Percentiles rank a stretch among this genome's conserved stretches.
Evolutionary conservation across 2,888 invertebrate species (phyloP).

Genomic region (Habrosyne pyritoides): DNA sequence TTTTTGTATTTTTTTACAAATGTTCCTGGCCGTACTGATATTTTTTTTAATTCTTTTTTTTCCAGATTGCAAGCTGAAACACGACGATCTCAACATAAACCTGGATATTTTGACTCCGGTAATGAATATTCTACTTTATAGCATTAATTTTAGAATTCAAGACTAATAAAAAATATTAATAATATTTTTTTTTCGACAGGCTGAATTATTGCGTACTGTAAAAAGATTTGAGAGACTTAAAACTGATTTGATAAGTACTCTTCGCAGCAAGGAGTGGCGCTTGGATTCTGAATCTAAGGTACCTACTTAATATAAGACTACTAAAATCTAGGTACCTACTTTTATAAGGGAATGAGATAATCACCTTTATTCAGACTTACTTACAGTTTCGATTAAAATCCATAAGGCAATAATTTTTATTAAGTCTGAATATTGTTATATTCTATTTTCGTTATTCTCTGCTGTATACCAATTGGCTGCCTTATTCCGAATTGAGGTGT

Average conservation of each 20-base stretch:
- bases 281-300: constrained; percentile 81
- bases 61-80: constrained; percentile 79
- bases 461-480: too few relatives aligned
- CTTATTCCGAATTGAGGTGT: too few relatives aligned
- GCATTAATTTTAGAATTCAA: too few relatives aligned
- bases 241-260: constrained; percentile 75
- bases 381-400: too few relatives aligned
- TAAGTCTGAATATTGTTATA: too few relatives aligned
- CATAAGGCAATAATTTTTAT: too few relatives aligned
- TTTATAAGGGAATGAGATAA: too few relatives aligned
- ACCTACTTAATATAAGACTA: too few relatives aligned
- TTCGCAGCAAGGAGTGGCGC: constrained; percentile 80
- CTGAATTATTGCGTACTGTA: constrained; percentile 74
- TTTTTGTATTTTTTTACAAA: neutral
- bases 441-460: too few relatives aligned
- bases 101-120: constrained; percentile 77
- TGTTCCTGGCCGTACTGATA: neutral
- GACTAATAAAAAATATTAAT: neutral
- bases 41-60: constrained; percentile 20
- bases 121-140: constrained; percentile 29
- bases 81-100: constrained; percentile 79
- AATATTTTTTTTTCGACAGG: constrained; percentile 40
- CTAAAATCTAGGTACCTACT: too few relatives aligned
- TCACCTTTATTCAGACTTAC: too few relatives aligned
- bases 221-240: constrained; percentile 78